A percentile compares a stretch with the other conserved stretches of the same genome.
phyloP scores from a whole-genome alignment of 64 coral and sea anemone species.

The Stichodactyla mertensii region DNA sequence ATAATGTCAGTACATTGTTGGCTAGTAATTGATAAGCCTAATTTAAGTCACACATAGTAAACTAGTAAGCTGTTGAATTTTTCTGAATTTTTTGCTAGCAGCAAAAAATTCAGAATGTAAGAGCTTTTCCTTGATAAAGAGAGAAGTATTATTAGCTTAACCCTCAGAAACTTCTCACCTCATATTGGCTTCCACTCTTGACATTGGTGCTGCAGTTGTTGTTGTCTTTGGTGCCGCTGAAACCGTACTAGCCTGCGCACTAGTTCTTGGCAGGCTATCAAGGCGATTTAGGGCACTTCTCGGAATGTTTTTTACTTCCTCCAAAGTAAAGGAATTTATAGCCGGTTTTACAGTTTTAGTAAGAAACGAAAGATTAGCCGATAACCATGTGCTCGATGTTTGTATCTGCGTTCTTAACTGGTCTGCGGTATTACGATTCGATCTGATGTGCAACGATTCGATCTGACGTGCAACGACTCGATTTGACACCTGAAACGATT shows the following conservation, averaged over 20 bases:
- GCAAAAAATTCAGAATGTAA: not conserved
- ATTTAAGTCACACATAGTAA: no score
- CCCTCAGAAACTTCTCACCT: not conserved
- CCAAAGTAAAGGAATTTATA: conserved; percentile 17
- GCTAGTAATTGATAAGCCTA: no score
- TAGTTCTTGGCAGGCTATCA: conserved; percentile 31
- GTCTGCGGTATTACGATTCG: not conserved
- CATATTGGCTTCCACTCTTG: not conserved
- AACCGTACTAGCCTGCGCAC: not conserved
- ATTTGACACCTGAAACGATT: no score
- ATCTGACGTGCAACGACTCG: no score
- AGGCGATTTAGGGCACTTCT: conserved; percentile 26
- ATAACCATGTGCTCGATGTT: not conserved
- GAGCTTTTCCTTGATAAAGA: not conserved
- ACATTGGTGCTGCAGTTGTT: not conserved
- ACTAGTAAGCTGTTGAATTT: no score
- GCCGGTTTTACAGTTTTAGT: conserved; percentile 24
- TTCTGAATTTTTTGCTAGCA: no score
- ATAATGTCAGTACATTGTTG: no score
- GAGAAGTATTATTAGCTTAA: not conserved
- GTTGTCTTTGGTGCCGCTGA: not conserved
- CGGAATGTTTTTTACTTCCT: conserved; percentile 34
- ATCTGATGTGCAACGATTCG: not conserved
- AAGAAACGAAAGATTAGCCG: not conserved
- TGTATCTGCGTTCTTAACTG: not conserved